phyloP scores from a whole-genome alignment of 2,113 vertebrate genomes.

The Eudyptes chrysolophus region DNA sequence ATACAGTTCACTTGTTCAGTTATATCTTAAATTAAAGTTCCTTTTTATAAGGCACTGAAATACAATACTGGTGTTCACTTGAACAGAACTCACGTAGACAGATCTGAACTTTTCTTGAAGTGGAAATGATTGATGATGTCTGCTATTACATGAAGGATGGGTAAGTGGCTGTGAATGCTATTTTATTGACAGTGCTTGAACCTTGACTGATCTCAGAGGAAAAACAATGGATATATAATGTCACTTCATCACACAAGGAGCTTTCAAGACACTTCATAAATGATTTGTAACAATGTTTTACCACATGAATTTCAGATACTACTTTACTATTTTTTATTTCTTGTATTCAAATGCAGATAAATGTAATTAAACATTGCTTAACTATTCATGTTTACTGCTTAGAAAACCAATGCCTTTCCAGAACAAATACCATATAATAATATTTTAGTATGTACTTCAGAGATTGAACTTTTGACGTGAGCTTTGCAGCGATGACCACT shows the following conservation, averaged over 20 bases:
- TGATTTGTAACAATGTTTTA: neutral
- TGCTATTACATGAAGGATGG: neutral
- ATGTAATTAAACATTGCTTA: neutral
- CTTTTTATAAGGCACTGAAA: neutral
- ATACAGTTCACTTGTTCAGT: neutral
- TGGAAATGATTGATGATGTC: neutral
- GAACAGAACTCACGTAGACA: neutral
- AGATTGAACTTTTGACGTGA: neutral
- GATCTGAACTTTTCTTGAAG: neutral
- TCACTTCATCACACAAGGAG: neutral
- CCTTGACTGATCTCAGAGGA: constrained; percentile 26
- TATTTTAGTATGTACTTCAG: neutral
- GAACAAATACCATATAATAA: neutral
- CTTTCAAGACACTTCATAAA: neutral
- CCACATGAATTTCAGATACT: neutral
- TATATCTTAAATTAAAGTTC: neutral
- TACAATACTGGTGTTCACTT: neutral
- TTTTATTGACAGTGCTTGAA: constrained; percentile 9
- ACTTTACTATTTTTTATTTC: neutral
- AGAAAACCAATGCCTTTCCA: neutral
- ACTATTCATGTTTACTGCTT: neutral
- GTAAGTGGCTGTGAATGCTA: neutral
- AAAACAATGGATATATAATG: neutral
- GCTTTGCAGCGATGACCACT: neutral
- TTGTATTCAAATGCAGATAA: neutral